These are phyloP conservation scores for Ectemnius continuus DNA, from an alignment of 2,888 invertebrate species.

Conservation along the genomic window DNA sequence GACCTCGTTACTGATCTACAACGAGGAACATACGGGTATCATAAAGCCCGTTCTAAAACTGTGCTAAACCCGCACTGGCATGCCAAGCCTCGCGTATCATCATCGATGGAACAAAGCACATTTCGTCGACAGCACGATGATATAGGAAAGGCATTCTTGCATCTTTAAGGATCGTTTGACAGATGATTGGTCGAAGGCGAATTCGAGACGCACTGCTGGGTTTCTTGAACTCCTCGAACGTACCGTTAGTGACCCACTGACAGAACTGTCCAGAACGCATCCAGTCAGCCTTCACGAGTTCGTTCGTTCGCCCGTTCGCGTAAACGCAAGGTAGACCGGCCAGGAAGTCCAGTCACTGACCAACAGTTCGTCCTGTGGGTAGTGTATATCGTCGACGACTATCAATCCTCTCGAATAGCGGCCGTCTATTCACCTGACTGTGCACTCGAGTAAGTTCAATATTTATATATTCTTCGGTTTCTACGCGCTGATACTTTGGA, in stretches of 20 bases:
- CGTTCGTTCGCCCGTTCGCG: slow-evolving; percentile 33
- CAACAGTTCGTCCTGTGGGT: slow-evolving; percentile 58
- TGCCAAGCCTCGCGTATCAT: too few species aligned
- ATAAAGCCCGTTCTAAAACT: neutral
- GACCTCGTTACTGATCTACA: too few species aligned
- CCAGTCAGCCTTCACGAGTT: slow-evolving; percentile 59
- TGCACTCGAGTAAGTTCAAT: neutral
- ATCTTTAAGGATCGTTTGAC: neutral
- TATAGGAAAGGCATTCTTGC: neutral
- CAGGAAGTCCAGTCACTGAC: slow-evolving; percentile 61
- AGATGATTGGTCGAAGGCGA: slow-evolving; percentile 48
- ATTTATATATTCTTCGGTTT: neutral
- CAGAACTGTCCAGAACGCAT: slow-evolving; percentile 66
- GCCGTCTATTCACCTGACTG: neutral
- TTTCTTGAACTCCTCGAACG: slow-evolving; percentile 72
- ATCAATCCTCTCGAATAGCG: slow-evolving; percentile 24
- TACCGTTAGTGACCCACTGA: slow-evolving; percentile 77
- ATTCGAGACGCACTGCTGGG: slow-evolving; percentile 65
- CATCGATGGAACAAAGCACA: too few species aligned
- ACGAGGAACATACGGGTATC: neutral
- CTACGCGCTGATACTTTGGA: too few species aligned
- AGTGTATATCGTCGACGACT: slow-evolving; percentile 47
- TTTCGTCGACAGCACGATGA: neutral
- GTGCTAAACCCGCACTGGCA: too few species aligned
- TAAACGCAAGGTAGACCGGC: slow-evolving; percentile 37